Evolutionary conservation across 2,888 invertebrate genomes (phyloP).

Genomic region (Aelia acuminata): DNA sequence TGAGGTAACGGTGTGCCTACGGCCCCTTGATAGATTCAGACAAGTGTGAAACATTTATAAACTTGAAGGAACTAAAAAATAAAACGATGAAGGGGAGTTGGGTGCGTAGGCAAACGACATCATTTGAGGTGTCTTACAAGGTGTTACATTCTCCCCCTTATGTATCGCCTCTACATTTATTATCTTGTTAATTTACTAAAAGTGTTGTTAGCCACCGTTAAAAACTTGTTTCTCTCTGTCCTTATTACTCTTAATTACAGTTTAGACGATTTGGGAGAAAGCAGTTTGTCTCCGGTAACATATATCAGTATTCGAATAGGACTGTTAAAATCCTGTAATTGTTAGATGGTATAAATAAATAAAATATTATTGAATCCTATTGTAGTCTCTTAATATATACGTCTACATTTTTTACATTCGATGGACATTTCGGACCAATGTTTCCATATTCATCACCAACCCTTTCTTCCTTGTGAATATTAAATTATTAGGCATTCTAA

Average conservation of each 20-base stretch:
- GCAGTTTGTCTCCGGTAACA: not conserved
- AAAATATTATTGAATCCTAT: no score
- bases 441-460: no score
- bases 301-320: not conserved
- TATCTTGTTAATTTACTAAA: slow-evolving; percentile 48
- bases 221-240: slow-evolving; percentile 21
- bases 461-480: no score
- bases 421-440: no score
- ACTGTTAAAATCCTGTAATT: not conserved
- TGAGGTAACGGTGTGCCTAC: slow-evolving; percentile 33
- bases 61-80: slow-evolving; percentile 22
- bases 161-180: slow-evolving; percentile 38
- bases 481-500: no score
- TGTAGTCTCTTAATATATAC: no score
- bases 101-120: slow-evolving; percentile 57
- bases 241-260: slow-evolving; percentile 41
- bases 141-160: slow-evolving; percentile 29
- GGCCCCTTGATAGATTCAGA: slow-evolving; percentile 47
- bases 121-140: slow-evolving; percentile 59
- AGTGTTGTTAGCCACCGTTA: slow-evolving; percentile 16
- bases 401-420: no score
- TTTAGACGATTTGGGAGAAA: slow-evolving; percentile 13
- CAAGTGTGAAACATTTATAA: slow-evolving; percentile 59
- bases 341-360: not conserved
- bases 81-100: slow-evolving; percentile 23